Base-by-base conservation (phyloP, 2,888 invertebrate species). In the Cephus nigrinus region DNA sequence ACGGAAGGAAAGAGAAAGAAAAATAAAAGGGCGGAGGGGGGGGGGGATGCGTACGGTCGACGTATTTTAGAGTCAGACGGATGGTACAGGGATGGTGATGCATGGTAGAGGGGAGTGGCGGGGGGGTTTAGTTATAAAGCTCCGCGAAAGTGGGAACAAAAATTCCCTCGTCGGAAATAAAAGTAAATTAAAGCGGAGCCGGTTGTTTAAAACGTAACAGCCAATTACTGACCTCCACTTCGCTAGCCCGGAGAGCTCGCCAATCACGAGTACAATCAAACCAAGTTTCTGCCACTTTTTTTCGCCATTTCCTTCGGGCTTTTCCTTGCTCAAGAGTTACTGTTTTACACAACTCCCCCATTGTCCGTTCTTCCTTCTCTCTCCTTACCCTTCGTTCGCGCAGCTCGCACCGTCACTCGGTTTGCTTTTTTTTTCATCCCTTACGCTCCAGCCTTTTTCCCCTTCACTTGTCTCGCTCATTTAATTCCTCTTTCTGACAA, bases 181-280 rank as follows among this genome's bases (percentile, higher is more conserved):
- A 88, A 88, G 85, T 88, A 88, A 87, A 88, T 88, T 88, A 88
- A 87, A 88, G 85, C 82, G 80, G 77, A 74, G 82, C 75, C 77
- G 85, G 82, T 86, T 84, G 85, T 87, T 87, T 85, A 86, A 87
- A 88, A 87, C 87, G 85, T 86, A 88, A 87, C 85, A 87, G 85
- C 86, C 88, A 86, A 88, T 88, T 88, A 87, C 84, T 80, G 84
- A 81, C 81, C 80, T 79, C 71, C 79, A 82, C 40, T 73, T 76
- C 69, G 55, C 55, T 23, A 23, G 55, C 23, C 55, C 15, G 23
- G 55, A 55, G 73, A 76, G 75, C 68, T 77, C 75, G 80, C 73
- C 80, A 81, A 82, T 81, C 81, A 81, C 76, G 75, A 72, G 55
- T 74, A 79, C 77, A 80, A 80, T 84, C 81, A 76, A 78, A 84